Evolutionary conservation across 2,113 vertebrate genomes (phyloP).

Genomic region (Acinonyx jubatus): DNA sequence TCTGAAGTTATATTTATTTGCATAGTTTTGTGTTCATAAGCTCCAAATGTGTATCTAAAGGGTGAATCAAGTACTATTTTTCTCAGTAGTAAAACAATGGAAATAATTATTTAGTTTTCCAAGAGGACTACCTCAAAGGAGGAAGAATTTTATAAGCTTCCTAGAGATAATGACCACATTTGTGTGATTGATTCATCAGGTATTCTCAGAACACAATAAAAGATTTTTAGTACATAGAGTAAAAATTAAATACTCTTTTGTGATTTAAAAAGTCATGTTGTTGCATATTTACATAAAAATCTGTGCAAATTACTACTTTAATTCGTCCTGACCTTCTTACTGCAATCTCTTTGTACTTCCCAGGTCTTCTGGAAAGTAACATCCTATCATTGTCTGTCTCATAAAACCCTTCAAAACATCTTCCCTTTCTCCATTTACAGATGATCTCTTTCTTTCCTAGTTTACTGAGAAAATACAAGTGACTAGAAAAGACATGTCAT

Average conservation of each 20-base stretch:
- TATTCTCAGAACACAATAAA: neutral
- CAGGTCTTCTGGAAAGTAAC: neutral
- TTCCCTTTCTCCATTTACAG: neutral
- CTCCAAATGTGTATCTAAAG: neutral
- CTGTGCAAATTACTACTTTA: neutral
- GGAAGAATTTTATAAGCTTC: neutral
- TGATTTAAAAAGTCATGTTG: neutral
- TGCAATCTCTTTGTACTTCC: neutral
- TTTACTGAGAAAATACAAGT: neutral
- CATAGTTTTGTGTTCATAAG: neutral
- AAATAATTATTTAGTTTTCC: conserved; percentile 6
- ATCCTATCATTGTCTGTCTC: neutral
- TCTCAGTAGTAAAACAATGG: neutral
- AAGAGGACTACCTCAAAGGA: neutral
- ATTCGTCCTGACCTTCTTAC: neutral
- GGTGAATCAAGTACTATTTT: neutral
- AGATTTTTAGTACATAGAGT: neutral
- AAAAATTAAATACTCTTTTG: neutral
- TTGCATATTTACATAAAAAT: neutral
- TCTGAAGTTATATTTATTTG: neutral
- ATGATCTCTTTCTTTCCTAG: neutral
- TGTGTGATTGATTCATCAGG: neutral
- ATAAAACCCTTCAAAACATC: neutral
- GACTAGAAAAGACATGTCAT: neutral
- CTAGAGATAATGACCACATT: neutral